Evolutionary conservation across 2,113 vertebrate species (phyloP).

Genomic region (Miniopterus natalensis): DNA sequence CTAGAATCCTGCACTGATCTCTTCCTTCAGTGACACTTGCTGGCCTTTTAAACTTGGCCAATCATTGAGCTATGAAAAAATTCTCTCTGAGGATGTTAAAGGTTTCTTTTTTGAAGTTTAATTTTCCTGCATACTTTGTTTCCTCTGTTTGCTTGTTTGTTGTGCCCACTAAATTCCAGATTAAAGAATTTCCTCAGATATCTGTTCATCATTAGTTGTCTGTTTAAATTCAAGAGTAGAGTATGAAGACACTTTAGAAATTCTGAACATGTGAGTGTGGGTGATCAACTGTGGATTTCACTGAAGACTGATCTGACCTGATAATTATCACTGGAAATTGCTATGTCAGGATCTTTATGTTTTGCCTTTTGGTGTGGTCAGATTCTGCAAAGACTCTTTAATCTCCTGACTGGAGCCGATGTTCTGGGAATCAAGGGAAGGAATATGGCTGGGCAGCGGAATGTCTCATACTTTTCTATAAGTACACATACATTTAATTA

Average conservation of each 20-base stretch:
- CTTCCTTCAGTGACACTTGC: rapidly evolving
- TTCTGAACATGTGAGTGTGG: not conserved
- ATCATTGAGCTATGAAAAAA: not conserved
- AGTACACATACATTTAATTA: not conserved
- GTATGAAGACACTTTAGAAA: not conserved
- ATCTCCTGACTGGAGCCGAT: not conserved
- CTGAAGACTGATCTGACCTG: not conserved
- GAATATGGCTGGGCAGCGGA: not conserved
- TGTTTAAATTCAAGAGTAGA: not conserved
- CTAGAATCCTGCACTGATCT: not conserved
- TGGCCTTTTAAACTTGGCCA: not conserved
- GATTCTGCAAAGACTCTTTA: not conserved
- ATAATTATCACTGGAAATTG: not conserved
- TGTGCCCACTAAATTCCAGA: not conserved
- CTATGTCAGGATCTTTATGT: not conserved
- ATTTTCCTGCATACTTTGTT: not conserved
- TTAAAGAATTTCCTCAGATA: not conserved
- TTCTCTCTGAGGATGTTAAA: not conserved
- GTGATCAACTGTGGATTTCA: not conserved
- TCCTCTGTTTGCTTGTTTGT: not conserved
- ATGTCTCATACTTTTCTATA: not conserved
- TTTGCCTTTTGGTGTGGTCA: not conserved
- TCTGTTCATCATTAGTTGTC: not conserved
- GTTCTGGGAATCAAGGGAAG: not conserved
- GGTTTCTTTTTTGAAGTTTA: not conserved